These are phyloP conservation scores for Drosophila teissieri DNA, from an alignment of 1,140 invertebrate genomes.

Conservation along the genomic window DNA sequence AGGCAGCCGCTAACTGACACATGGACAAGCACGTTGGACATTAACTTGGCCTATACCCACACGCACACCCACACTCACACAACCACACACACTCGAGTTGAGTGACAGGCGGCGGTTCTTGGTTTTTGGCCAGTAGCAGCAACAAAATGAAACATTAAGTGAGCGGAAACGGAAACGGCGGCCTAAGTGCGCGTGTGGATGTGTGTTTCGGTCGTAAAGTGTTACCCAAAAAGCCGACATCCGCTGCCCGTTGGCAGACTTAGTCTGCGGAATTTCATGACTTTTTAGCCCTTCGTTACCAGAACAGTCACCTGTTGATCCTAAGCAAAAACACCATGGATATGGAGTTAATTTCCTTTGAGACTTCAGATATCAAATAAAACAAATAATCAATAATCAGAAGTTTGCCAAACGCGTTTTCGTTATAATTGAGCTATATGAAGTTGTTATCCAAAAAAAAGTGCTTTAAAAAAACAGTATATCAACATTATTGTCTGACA, in stretches of 20 bases:
- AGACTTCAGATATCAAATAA: no score
- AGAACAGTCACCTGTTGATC: constrained; percentile 33
- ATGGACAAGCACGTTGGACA: constrained; percentile 74
- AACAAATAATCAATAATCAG: no score
- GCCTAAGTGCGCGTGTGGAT: constrained; percentile 45
- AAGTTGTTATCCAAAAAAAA: no score
- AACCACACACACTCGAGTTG: constrained; percentile 52
- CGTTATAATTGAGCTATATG: no score
- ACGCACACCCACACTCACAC: not conserved
- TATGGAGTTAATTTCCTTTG: not conserved
- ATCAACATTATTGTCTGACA: no score
- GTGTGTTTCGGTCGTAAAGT: constrained; percentile 54
- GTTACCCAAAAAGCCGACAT: constrained; percentile 44
- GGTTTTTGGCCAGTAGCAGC: constrained; percentile 34
- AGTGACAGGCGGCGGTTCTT: constrained; percentile 59
- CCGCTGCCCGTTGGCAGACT: constrained; percentile 7
- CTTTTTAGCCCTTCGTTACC: constrained; percentile 16
- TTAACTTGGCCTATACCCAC: constrained; percentile 65
- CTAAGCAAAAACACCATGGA: not conserved
- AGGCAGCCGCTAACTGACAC: constrained; percentile 67
- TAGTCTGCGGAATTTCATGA: constrained; percentile 19
- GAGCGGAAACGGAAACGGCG: constrained; percentile 75
- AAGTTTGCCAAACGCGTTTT: no score
- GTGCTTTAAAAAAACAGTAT: no score
- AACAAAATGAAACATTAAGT: constrained; percentile 79